Percentiles rank a stretch among this genome's conserved stretches.
Evolutionary conservation across 2,888 invertebrate genomes (phyloP).

Genomic region (Alentia gelatinosa): DNA sequence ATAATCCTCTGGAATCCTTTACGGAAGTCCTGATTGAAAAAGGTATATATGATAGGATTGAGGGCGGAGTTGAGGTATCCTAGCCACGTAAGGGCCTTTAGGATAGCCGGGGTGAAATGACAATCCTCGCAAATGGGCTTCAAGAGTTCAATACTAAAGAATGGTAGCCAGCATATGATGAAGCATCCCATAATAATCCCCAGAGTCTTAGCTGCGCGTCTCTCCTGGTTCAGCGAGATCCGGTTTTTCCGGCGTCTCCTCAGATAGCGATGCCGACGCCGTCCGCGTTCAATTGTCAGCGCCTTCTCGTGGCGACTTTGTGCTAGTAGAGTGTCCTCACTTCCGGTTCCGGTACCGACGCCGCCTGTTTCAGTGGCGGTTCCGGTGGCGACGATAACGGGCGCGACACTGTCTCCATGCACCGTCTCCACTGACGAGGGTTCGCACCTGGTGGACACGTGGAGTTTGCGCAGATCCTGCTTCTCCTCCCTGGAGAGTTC

Average conservation of each 20-base stretch:
- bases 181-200: conserved; percentile 98
- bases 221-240: conserved; percentile 73
- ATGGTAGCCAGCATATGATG: conserved; percentile 95
- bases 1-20: conserved; percentile 87
- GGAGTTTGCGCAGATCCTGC: neutral
- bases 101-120: conserved; percentile 64
- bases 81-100: conserved; percentile 75
- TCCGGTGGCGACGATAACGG: neutral
- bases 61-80: conserved; percentile 96
- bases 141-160: conserved; percentile 91
- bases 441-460: neutral
- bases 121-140: conserved; percentile 82
- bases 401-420: neutral
- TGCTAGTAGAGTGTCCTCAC: neutral
- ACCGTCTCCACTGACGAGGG: neutral
- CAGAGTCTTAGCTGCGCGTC: conserved; percentile 91
- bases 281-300: conserved; percentile 8
- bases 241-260: conserved; percentile 15
- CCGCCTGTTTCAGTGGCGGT: too few species aligned
- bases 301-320: neutral
- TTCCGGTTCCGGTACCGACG: neutral
- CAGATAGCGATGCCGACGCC: neutral
- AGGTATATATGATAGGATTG: conserved; percentile 97
- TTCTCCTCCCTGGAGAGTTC: neutral
- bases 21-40: conserved; percentile 95